Conservation (phyloP, 2,797 vertebrate genomes). For the Podargus strigoides region DNA sequence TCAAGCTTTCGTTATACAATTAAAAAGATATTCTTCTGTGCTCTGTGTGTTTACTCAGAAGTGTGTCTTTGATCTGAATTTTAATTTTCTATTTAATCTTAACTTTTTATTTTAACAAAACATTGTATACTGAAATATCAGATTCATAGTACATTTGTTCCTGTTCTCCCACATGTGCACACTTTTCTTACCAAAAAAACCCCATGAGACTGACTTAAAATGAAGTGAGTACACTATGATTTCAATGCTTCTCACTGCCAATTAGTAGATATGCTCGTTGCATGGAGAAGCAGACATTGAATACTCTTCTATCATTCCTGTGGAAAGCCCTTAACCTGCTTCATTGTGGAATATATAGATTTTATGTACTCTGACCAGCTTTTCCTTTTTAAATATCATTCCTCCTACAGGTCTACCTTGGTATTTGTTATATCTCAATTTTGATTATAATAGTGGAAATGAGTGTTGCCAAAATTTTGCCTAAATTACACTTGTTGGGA, state of each 20-base stretch:
- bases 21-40: background rate
- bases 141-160: background rate
- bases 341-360: background rate
- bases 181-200: background rate
- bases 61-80: conserved; percentile 7
- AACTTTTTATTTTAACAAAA: background rate
- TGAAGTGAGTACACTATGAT: background rate
- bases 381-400: conserved; percentile 24
- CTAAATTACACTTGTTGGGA: background rate
- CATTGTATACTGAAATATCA: background rate
- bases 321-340: background rate
- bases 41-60: background rate
- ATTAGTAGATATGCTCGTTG: background rate
- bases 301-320: background rate
- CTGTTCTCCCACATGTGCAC: background rate
- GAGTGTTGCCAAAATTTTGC: conserved; percentile 53
- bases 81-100: background rate
- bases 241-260: conserved; percentile 6
- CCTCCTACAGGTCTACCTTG: conserved; percentile 28
- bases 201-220: background rate
- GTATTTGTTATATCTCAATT: background rate
- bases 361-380: background rate
- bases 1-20: background rate
- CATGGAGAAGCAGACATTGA: background rate
- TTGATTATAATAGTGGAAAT: background rate